Evolutionary conservation across 2,113 vertebrate species (phyloP).

Genomic region (Craseonycteris thonglongyai): DNA sequence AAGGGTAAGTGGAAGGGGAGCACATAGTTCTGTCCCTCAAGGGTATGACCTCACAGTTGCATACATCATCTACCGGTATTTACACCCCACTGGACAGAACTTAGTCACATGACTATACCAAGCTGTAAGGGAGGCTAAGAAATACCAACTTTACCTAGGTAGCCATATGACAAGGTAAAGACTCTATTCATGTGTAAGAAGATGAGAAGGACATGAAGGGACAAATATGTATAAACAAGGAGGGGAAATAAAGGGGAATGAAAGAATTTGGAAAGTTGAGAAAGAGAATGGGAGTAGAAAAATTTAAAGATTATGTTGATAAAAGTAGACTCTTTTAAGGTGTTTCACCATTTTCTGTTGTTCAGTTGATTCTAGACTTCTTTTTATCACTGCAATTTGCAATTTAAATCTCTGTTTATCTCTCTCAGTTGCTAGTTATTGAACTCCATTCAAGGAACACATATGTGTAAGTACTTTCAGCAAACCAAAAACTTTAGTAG

Average conservation of each 20-base stretch:
- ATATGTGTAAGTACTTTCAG: background rate
- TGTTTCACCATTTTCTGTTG: background rate
- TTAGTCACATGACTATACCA: background rate
- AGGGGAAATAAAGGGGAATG: background rate
- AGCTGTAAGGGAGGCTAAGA: background rate
- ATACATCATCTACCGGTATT: background rate
- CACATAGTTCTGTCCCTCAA: background rate
- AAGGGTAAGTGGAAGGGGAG: background rate
- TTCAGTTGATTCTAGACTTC: background rate
- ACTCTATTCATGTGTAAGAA: background rate
- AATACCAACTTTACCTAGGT: background rate
- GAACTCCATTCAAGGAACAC: background rate
- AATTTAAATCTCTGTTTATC: background rate
- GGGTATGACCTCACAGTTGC: background rate
- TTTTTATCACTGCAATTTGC: background rate
- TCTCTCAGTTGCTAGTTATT: background rate
- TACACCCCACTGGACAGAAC: background rate
- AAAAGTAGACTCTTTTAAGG: background rate
- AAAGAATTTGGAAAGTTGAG: background rate
- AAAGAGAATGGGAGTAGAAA: background rate
- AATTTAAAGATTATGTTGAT: background rate
- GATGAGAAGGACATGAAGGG: background rate
- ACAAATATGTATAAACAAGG: background rate
- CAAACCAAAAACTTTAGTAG: background rate
- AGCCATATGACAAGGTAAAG: background rate